Evolutionary conservation across 2,797 vertebrate genomes (phyloP).

Genomic region (Scolopax rusticola): DNA sequence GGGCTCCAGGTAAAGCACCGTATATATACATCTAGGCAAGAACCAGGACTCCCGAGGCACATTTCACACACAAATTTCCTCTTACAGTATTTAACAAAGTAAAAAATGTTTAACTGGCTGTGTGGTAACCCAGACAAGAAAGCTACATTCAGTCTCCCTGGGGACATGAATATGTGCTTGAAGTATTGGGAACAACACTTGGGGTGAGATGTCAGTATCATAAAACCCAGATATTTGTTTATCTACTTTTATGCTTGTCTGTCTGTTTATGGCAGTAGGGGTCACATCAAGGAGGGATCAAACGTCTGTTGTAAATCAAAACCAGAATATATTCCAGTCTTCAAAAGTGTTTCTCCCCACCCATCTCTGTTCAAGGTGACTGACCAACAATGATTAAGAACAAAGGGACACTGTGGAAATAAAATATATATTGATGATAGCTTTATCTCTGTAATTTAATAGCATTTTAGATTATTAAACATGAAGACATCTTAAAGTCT

Average conservation of each 20-base stretch:
- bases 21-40: background rate
- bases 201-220: background rate
- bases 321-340: background rate
- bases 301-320: constrained; percentile 28
- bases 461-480: constrained; percentile 63
- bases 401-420: constrained; percentile 59
- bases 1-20: background rate
- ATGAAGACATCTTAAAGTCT: constrained; percentile 18
- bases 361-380: constrained; percentile 1
- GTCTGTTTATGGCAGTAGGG: background rate
- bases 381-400: constrained; percentile 10
- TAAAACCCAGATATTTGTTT: background rate
- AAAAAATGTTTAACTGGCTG: background rate
- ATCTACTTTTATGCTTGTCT: background rate
- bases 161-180: background rate
- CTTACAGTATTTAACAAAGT: background rate
- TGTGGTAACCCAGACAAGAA: background rate
- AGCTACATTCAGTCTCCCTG: background rate
- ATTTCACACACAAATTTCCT: background rate
- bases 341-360: background rate
- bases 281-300: background rate
- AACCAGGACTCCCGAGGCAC: background rate
- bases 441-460: constrained; percentile 47
- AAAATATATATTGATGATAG: constrained; percentile 17
- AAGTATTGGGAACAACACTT: background rate